Conservation (phyloP, 2,113 vertebrate genomes). For the Protobothrops mucrosquamatus region DNA sequence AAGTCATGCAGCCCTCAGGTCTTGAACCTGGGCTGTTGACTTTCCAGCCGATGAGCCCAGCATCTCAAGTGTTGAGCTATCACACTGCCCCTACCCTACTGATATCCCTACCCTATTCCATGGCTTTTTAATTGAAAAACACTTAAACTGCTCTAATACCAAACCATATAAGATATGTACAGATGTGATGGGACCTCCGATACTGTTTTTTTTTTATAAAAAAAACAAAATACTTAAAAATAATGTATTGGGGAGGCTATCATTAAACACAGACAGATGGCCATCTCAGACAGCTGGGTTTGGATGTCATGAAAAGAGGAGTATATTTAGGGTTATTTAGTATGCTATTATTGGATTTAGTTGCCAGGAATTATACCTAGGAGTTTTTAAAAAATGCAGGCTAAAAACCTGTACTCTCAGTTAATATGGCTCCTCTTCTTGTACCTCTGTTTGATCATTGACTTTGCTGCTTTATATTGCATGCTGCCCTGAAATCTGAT, state of each 20-base stretch:
- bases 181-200: not conserved
- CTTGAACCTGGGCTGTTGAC: not conserved
- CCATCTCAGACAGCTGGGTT: not conserved
- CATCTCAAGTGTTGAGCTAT: not conserved
- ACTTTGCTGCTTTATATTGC: not conserved
- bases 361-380: not conserved
- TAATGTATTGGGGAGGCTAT: not conserved
- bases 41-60: not conserved
- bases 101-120: not conserved
- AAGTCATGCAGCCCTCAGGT: not conserved
- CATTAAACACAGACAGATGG: not conserved
- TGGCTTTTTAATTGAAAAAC: not conserved
- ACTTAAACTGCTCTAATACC: not conserved
- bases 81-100: not conserved
- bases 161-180: not conserved
- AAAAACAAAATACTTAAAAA: not conserved
- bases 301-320: not conserved
- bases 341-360: not conserved
- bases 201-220: not conserved
- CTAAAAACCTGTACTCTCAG: not conserved
- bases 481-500: not conserved
- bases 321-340: not conserved
- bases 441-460: not conserved
- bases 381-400: not conserved
- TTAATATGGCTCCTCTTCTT: not conserved